Conservation (phyloP, 2,888 invertebrate species). For the Trichacis sp. region DNA sequence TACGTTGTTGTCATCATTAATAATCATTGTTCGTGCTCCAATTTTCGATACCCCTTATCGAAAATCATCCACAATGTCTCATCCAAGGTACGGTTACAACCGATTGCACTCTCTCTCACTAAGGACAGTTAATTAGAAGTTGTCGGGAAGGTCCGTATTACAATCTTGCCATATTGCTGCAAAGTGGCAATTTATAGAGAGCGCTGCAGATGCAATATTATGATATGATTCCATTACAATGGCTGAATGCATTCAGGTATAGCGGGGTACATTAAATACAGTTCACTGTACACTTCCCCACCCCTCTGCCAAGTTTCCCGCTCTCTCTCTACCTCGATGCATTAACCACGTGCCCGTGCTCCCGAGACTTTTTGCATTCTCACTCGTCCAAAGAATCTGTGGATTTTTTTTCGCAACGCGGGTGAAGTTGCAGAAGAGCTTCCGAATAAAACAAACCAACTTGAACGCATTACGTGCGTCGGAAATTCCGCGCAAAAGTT, state of each 20-base stretch:
- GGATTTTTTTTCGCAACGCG: slow-evolving; percentile 10
- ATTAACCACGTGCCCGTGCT: slow-evolving; percentile 23
- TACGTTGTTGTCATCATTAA: no score
- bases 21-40: no score
- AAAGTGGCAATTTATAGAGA: slow-evolving; percentile 2
- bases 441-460: slow-evolving; percentile 26
- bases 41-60: no score
- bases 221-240: slow-evolving; percentile 15
- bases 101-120: no score
- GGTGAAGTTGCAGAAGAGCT: slow-evolving; percentile 12
- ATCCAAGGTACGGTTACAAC: no score
- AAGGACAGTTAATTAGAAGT: not conserved
- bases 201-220: not conserved
- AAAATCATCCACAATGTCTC: no score
- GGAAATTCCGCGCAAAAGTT: no score
- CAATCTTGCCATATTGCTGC: not conserved
- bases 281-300: slow-evolving; percentile 19
- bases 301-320: slow-evolving; percentile 6
- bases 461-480: not conserved
- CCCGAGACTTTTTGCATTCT: slow-evolving; percentile 9
- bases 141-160: not conserved
- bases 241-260: slow-evolving; percentile 7
- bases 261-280: slow-evolving; percentile 21
- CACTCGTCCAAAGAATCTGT: slow-evolving; percentile 14
- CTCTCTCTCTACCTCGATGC: no score